Percentiles rank a stretch among this genome's conserved stretches.
Evolutionary conservation across 2,888 invertebrate genomes (phyloP).

Genomic region (Drosophila bunnanda): DNA sequence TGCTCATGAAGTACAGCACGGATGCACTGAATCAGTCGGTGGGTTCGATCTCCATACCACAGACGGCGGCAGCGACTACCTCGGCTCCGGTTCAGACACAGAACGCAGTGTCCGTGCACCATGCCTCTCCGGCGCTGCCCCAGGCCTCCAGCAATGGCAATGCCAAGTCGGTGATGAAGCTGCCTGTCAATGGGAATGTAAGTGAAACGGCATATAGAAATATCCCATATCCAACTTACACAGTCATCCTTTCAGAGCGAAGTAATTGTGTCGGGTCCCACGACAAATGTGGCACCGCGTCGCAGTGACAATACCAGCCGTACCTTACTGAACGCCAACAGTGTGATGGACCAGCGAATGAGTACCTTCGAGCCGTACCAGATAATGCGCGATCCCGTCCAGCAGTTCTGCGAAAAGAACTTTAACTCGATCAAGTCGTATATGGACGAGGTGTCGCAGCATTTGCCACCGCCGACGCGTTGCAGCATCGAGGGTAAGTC

Average conservation of each 20-base stretch:
- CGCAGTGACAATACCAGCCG: slow-evolving; percentile 91
- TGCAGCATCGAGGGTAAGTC: slow-evolving; percentile 95
- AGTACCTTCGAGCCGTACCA: slow-evolving; percentile 94
- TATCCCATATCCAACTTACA: too few species aligned
- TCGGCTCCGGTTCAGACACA: slow-evolving; percentile 40
- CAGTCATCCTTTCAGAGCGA: slow-evolving; percentile 65
- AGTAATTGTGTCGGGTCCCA: slow-evolving; percentile 87
- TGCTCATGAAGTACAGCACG: slow-evolving; percentile 83
- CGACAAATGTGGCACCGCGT: slow-evolving; percentile 88
- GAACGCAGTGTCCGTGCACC: slow-evolving; percentile 84
- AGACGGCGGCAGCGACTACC: slow-evolving; percentile 29
- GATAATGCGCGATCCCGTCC: slow-evolving; percentile 94
- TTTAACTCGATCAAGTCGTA: slow-evolving; percentile 95
- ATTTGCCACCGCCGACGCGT: slow-evolving; percentile 95
- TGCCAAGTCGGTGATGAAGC: slow-evolving; percentile 84
- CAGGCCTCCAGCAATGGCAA: slow-evolving; percentile 80
- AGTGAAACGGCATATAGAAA: slow-evolving; percentile 19
- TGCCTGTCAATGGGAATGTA: slow-evolving; percentile 83
- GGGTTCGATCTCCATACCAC: slow-evolving; percentile 83
- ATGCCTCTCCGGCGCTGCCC: slow-evolving; percentile 84
- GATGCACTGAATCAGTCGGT: slow-evolving; percentile 85
- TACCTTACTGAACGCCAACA: slow-evolving; percentile 88
- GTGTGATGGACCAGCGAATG: slow-evolving; percentile 87
- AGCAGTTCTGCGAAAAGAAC: slow-evolving; percentile 98
- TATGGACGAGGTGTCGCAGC: slow-evolving; percentile 93